These are phyloP conservation scores for Apamea sordens DNA, from an alignment of 2,888 invertebrate genomes.

Conservation along the genomic window DNA sequence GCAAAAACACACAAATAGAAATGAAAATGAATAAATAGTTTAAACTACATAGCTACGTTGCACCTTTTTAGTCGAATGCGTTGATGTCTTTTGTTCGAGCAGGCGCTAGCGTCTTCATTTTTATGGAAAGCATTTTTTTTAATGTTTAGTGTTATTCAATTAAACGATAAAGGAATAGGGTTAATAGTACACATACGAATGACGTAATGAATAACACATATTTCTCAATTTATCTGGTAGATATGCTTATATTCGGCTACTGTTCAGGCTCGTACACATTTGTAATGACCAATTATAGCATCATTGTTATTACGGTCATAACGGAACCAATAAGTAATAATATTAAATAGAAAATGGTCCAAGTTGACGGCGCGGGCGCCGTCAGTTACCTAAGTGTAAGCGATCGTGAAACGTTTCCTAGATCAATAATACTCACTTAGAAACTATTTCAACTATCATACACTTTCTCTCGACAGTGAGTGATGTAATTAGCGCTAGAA, in stretches of 20 bases:
- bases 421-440: constrained; percentile 43
- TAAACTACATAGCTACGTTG: no score
- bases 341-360: constrained; percentile 4
- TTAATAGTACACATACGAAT: not conserved
- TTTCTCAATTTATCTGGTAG: not conserved
- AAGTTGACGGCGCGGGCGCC: constrained; percentile 1
- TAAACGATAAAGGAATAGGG: no score
- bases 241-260: not conserved
- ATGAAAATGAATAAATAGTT: not conserved
- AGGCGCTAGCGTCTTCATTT: not conserved
- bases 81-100: constrained; percentile 60
- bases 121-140: not conserved
- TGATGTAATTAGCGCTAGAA: constrained; percentile 39
- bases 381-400: constrained; percentile 44
- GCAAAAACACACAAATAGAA: not conserved
- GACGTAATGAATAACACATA: not conserved
- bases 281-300: not conserved
- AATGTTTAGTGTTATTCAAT: not conserved
- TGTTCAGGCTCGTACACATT: not conserved
- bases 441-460: constrained; percentile 47
- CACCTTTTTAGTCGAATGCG: constrained; percentile 35
- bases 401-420: constrained; percentile 56
- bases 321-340: constrained; percentile 11
- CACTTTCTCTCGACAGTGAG: constrained; percentile 43
- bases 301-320: not conserved